These are phyloP conservation scores for Chelonus formosanus DNA, from an alignment of 2,888 invertebrate species.

Conservation along the genomic window DNA sequence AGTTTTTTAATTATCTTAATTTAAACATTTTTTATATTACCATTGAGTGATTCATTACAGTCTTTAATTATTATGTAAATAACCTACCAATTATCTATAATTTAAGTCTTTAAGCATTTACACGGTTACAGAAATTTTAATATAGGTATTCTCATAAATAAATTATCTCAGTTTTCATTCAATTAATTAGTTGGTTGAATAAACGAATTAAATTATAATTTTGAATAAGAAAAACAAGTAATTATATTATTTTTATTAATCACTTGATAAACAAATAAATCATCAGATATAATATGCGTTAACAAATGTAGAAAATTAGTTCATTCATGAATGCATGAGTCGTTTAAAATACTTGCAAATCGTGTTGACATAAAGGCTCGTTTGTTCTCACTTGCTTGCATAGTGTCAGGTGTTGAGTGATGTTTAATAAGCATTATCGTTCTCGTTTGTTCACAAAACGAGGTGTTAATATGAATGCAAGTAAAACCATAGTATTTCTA, in stretches of 20 bases:
- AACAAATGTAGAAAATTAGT: conserved; percentile 4
- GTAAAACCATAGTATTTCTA: conserved; percentile 27
- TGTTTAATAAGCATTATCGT: conserved; percentile 51
- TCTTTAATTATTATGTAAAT: too few species aligned
- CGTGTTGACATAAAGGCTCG: conserved; percentile 30
- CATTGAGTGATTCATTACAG: too few species aligned
- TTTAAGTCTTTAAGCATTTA: too few species aligned
- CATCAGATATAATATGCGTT: background rate
- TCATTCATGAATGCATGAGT: conserved; percentile 6
- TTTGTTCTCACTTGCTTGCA: conserved; percentile 34
- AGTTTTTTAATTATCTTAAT: background rate
- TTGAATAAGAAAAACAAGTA: too few species aligned
- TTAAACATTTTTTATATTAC: background rate
- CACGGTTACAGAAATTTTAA: too few species aligned
- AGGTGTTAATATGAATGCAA: conserved; percentile 51
- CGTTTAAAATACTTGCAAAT: background rate
- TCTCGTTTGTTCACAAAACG: conserved; percentile 49
- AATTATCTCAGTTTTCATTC: too few species aligned
- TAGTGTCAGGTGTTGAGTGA: conserved; percentile 43
- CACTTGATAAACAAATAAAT: too few species aligned
- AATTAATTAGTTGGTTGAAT: too few species aligned
- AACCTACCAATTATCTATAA: too few species aligned
- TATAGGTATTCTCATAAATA: too few species aligned
- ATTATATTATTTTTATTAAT: too few species aligned
- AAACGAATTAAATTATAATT: too few species aligned